Percentiles rank a stretch among this genome's conserved stretches.
Evolutionary conservation across 2,797 vertebrate genomes (phyloP).

Genomic region (Rhynchonycteris naso): DNA sequence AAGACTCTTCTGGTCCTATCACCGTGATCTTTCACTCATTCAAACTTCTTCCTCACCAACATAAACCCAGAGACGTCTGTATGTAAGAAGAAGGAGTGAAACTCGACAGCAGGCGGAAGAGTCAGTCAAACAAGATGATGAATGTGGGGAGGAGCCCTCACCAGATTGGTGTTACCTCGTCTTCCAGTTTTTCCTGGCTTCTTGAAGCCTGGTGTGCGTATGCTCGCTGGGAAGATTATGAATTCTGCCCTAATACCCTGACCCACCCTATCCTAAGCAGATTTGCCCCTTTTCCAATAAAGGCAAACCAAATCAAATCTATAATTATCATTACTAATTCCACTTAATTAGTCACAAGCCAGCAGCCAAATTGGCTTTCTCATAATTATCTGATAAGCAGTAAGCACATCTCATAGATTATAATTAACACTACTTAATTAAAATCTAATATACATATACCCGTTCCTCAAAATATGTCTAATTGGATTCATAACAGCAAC

Average conservation of each 20-base stretch:
- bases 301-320: slow-evolving; percentile 89
- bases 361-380: slow-evolving; percentile 91
- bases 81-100: not conserved
- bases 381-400: slow-evolving; percentile 92
- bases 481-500: slow-evolving; percentile 84
- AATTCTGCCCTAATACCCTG: not conserved
- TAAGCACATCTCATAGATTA: slow-evolving; percentile 92
- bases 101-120: not conserved
- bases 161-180: not conserved
- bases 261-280: slow-evolving; percentile 49
- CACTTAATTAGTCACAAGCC: slow-evolving; percentile 91
- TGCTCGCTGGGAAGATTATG: not conserved
- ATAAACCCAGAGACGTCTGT: not conserved
- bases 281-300: slow-evolving; percentile 83
- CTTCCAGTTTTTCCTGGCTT: not conserved
- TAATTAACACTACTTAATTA: slow-evolving; percentile 93
- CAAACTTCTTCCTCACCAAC: not conserved
- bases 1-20: not conserved
- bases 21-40: not conserved
- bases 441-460: slow-evolving; percentile 90
- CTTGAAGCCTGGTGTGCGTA: not conserved
- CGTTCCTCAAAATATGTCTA: slow-evolving; percentile 87
- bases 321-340: slow-evolving; percentile 92
- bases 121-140: accelerated
- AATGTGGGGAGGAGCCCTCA: accelerated